These are phyloP conservation scores for Sitophilus oryzae DNA, from an alignment of 1,140 invertebrate genomes.

Conservation along the genomic window DNA sequence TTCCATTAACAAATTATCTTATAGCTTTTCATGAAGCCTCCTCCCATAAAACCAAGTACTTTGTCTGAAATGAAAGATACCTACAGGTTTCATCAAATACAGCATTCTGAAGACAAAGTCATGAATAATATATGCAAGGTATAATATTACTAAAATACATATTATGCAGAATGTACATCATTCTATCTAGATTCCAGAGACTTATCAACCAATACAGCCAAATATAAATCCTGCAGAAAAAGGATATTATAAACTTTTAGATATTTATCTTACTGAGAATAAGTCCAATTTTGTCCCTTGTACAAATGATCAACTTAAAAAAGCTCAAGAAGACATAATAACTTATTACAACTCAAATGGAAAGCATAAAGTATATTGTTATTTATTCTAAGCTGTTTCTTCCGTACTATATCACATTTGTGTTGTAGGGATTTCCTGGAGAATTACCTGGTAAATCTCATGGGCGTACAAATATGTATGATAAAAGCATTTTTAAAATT, in stretches of 20 bases:
- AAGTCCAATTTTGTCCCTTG: constrained; percentile 34
- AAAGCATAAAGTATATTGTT: constrained; percentile 27
- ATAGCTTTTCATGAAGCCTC: constrained; percentile 35
- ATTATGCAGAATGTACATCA: neutral
- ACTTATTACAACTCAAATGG: constrained; percentile 37
- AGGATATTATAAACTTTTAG: constrained; percentile 38
- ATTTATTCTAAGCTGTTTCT: neutral
- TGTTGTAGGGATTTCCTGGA: constrained; percentile 10
- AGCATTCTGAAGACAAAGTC: neutral
- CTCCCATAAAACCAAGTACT: constrained; percentile 23
- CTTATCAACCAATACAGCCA: constrained; percentile 37
- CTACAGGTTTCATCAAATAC: constrained; percentile 22
- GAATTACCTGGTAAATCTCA: constrained; percentile 6
- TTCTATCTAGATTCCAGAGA: constrained; percentile 29
- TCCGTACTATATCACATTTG: neutral
- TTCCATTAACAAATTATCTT: constrained; percentile 2
- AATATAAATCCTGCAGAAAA: constrained; percentile 33
- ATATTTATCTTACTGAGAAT: constrained; percentile 42
- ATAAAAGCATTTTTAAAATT: constrained; percentile 16
- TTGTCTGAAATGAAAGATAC: constrained; percentile 37
- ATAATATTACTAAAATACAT: neutral
- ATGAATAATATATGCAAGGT: constrained; percentile 5
- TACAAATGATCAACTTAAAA: constrained; percentile 28
- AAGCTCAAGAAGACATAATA: constrained; percentile 36
- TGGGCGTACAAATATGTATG: constrained; percentile 9